Conservation (phyloP, 2,888 invertebrate genomes). For the Dione juno region DNA sequence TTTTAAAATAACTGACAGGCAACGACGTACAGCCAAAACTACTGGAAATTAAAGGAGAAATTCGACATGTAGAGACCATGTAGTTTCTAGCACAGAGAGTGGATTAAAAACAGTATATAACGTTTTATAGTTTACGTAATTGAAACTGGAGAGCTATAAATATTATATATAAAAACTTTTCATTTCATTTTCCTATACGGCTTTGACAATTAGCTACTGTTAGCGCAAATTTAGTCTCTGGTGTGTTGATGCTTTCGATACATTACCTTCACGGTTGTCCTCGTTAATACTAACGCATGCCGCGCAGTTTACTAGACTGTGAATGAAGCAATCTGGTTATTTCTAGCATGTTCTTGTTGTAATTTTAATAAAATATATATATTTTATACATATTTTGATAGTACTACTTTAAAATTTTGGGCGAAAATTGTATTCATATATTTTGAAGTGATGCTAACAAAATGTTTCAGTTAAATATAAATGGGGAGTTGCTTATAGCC, state of each 20-base stretch:
- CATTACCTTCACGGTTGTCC: constrained; percentile 20
- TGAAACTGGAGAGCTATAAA: no score
- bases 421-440: no score
- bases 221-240: constrained; percentile 37
- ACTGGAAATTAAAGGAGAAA: no score
- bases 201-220: constrained; percentile 40
- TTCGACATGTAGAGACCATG: no score
- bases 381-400: not conserved
- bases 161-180: not conserved
- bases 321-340: constrained; percentile 17
- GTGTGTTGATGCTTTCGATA: constrained; percentile 10
- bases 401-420: not conserved
- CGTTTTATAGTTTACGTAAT: no score
- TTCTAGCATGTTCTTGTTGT: not conserved
- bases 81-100: no score
- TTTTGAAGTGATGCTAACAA: no score
- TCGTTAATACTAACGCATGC: not conserved
- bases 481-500: no score
- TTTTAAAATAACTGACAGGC: no score
- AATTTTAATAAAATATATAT: not conserved
- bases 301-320: constrained; percentile 12
- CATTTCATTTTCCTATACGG: constrained; percentile 18
- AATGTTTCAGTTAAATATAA: no score
- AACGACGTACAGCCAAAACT: no score
- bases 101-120: no score